Evolutionary conservation across 2,888 invertebrate species (phyloP).

Genomic region (Callyntrura guangdongensis): DNA sequence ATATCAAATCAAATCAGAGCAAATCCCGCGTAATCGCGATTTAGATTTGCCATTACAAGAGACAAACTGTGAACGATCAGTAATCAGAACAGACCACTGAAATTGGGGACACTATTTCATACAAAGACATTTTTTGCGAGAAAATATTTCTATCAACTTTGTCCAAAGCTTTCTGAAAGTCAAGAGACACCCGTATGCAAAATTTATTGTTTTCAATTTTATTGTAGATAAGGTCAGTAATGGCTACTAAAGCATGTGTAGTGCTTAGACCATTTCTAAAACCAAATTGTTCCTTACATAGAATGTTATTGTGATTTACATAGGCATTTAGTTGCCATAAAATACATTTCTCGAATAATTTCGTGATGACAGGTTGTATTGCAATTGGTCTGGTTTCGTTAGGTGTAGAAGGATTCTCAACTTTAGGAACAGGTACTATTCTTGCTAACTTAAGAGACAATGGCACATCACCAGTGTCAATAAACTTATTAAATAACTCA

Average conservation of each 20-base stretch:
- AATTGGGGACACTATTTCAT: constrained; percentile 43
- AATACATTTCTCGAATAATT: constrained; percentile 59
- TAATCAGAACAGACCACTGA: too few species aligned
- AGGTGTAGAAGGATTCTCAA: background rate
- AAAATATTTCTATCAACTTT: constrained; percentile 54
- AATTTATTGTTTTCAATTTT: constrained; percentile 61
- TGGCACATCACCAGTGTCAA: constrained; percentile 27
- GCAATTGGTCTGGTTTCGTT: constrained; percentile 24
- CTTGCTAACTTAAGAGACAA: background rate
- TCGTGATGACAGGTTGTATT: background rate
- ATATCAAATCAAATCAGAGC: constrained; percentile 9
- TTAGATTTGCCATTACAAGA: background rate
- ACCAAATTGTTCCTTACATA: constrained; percentile 68
- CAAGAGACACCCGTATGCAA: constrained; percentile 67
- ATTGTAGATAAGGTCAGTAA: constrained; percentile 69
- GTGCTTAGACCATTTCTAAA: constrained; percentile 61
- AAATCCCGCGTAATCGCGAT: constrained; percentile 18
- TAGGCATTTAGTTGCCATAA: constrained; percentile 31
- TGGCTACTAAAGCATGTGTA: constrained; percentile 58
- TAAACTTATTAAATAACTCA: constrained; percentile 31
- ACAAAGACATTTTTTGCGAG: constrained; percentile 61
- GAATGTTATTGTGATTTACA: constrained; percentile 56
- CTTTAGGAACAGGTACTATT: constrained; percentile 59
- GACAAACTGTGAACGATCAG: constrained; percentile 9
- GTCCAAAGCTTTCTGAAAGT: constrained; percentile 75